phyloP scores from a whole-genome alignment of 2,113 vertebrate genomes.

The Gulo gulo region DNA sequence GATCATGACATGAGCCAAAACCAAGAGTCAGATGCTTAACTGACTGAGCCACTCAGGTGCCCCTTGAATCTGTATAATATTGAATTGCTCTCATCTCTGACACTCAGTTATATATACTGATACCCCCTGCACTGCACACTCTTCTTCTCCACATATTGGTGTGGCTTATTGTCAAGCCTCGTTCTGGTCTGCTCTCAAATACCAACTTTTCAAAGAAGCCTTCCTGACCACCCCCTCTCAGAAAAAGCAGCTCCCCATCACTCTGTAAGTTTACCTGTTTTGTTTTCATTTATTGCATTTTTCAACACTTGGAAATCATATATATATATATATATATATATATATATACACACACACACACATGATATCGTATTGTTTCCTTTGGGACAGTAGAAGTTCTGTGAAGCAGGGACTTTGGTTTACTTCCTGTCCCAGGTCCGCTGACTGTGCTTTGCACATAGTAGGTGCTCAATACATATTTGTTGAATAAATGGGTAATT shows the following conservation, averaged over 20 bases:
- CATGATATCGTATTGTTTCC: neutral
- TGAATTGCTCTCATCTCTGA: neutral
- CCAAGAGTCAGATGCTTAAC: neutral
- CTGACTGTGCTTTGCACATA: neutral
- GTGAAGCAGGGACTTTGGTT: neutral
- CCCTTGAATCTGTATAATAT: neutral
- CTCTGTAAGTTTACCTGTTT: neutral
- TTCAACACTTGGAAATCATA: neutral
- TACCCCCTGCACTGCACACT: neutral
- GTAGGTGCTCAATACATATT: neutral
- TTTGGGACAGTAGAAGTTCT: neutral
- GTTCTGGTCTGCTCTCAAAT: neutral
- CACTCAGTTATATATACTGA: neutral
- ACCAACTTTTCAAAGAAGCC: neutral
- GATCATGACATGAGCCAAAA: neutral
- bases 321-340: neutral
- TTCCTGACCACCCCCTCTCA: neutral
- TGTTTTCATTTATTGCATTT: neutral
- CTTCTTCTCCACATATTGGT: neutral
- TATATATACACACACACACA: too few species aligned
- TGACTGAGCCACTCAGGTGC: neutral
- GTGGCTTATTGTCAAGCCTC: neutral
- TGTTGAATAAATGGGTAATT: neutral
- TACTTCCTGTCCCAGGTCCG: neutral
- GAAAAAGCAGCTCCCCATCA: neutral